Conservation (phyloP, 2,113 vertebrate genomes). For the Psophia crepitans region DNA sequence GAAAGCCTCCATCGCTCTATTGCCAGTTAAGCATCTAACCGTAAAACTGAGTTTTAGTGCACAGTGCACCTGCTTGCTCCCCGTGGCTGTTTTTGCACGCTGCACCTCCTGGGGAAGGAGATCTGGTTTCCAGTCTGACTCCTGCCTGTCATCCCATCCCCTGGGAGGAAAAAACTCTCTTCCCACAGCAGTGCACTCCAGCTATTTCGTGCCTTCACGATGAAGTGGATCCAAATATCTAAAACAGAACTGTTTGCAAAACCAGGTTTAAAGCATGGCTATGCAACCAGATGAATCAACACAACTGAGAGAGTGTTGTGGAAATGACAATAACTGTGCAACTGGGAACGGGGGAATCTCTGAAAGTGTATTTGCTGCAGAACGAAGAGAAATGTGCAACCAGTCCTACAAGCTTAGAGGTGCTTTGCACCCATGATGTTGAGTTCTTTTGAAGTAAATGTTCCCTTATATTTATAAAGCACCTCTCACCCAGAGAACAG, state of each 20-base stretch:
- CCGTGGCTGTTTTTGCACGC: background rate
- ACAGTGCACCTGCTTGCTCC: background rate
- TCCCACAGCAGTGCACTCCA: background rate
- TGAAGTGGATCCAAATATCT: background rate
- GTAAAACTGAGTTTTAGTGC: background rate
- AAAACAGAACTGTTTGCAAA: background rate
- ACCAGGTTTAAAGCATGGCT: background rate
- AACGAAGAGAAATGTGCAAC: background rate
- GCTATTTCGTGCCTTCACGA: background rate
- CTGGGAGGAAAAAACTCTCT: background rate
- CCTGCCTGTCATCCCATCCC: background rate
- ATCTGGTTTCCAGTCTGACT: background rate
- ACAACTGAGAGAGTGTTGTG: too few relatives aligned
- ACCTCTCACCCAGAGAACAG: background rate
- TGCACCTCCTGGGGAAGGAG: background rate
- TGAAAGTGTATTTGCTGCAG: background rate
- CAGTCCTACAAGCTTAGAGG: background rate
- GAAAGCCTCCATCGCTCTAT: background rate
- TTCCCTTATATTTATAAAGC: background rate
- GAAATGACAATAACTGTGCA: background rate
- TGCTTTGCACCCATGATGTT: background rate
- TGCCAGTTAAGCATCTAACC: background rate
- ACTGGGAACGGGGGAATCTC: rapidly evolving
- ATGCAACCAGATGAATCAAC: background rate
- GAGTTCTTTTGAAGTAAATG: background rate